phyloP scores from a whole-genome alignment of 2,888 invertebrate species.

The Tetropium fuscum region DNA sequence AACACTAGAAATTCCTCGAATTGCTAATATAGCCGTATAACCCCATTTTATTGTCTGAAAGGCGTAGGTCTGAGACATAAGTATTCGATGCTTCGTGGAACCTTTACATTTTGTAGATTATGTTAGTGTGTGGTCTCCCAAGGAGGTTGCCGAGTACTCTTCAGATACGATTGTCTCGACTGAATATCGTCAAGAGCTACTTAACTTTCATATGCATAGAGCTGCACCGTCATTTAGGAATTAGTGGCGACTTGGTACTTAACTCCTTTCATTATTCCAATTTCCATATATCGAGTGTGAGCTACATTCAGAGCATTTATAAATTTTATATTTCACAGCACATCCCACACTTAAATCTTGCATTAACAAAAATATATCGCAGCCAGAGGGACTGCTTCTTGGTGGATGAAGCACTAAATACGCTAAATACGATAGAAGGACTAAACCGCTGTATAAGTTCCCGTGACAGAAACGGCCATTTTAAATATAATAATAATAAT shows the following conservation, averaged over 20 bases:
- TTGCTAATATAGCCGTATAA: constrained; percentile 19
- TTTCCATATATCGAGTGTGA: no score
- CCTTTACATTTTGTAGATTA: constrained; percentile 18
- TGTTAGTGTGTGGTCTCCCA: constrained; percentile 50
- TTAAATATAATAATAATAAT: no score
- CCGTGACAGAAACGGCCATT: no score
- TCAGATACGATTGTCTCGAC: constrained; percentile 53
- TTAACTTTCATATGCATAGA: constrained; percentile 42
- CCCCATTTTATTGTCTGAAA: constrained; percentile 18
- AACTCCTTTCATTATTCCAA: constrained; percentile 3
- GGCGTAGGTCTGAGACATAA: background rate
- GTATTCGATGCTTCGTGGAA: constrained; percentile 10
- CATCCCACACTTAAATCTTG: no score
- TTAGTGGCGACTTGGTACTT: constrained; percentile 12
- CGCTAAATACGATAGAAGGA: no score
- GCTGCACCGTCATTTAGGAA: constrained; percentile 18
- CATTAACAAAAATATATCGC: no score
- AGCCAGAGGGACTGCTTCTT: no score
- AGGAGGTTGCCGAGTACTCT: constrained; percentile 49
- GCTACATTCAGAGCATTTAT: no score
- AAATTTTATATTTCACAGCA: no score
- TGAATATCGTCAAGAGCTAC: constrained; percentile 56
- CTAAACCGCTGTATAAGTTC: no score
- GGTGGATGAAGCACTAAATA: no score
- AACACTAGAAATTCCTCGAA: constrained; percentile 45